A percentile compares a stretch with the other conserved stretches of the same genome.
phyloP scores from a whole-genome alignment of 2,113 vertebrate species.

The Paedocypris sp. region DNA sequence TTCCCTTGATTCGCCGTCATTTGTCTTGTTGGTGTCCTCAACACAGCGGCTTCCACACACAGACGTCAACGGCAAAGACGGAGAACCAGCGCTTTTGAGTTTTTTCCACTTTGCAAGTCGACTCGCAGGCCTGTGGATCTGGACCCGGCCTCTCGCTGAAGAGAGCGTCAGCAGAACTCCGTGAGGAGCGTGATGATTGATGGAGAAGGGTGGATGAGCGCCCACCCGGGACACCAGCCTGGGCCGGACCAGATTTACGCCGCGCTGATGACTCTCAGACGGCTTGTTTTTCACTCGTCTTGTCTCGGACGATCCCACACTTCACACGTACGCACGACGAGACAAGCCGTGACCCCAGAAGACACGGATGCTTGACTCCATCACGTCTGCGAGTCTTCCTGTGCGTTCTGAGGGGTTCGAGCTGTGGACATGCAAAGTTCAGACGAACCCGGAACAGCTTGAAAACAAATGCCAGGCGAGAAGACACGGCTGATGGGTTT shows the following conservation, averaged over 20 bases:
- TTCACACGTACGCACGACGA: constrained; percentile 34
- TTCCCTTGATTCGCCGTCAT: too few relatives aligned
- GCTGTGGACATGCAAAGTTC: constrained; percentile 43
- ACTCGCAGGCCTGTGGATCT: constrained; percentile 33
- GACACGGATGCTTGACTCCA: constrained; percentile 27
- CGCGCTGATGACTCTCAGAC: constrained; percentile 57
- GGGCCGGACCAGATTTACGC: constrained; percentile 54
- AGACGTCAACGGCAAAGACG: too few relatives aligned
- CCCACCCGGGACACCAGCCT: constrained; percentile 48
- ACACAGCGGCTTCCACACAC: too few relatives aligned
- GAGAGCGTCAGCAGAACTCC: constrained; percentile 41
- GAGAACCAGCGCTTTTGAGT: too few relatives aligned
- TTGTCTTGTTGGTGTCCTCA: too few relatives aligned
- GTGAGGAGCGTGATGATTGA: constrained; percentile 52
- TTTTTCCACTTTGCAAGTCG: constrained; percentile 47
- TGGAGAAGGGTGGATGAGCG: constrained; percentile 41
- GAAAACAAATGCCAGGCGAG: constrained; percentile 27
- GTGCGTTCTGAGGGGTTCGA: constrained; percentile 35
- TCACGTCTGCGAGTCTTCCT: constrained; percentile 45
- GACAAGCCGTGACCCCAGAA: constrained; percentile 47
- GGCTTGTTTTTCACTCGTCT: constrained; percentile 29
- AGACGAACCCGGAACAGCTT: constrained; percentile 55
- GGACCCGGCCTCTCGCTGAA: constrained; percentile 34
- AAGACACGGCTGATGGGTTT: constrained; percentile 32
- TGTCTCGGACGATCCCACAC: too few relatives aligned